phyloP scores from a whole-genome alignment of 2,888 invertebrate species.

The Poecilobothrus nobilitatus region DNA sequence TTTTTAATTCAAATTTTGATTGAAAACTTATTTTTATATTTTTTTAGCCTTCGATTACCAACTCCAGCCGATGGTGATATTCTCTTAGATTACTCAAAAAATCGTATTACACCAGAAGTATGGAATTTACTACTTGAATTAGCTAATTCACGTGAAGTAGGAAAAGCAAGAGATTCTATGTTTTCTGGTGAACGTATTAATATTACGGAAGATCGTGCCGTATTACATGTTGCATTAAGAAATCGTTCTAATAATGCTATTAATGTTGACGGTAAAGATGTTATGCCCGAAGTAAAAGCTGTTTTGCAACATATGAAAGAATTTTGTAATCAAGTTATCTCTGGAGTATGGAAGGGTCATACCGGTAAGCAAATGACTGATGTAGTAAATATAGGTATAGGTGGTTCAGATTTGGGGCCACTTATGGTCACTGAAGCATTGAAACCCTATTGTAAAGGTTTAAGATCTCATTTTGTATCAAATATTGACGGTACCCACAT shows the following conservation, averaged over 20 bases:
- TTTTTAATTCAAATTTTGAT: no score
- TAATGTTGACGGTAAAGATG: slow-evolving; percentile 75
- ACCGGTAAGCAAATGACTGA: slow-evolving; percentile 93
- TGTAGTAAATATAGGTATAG: slow-evolving; percentile 98
- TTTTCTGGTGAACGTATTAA: slow-evolving; percentile 92
- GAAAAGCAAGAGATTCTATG: slow-evolving; percentile 83
- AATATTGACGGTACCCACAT: slow-evolving; percentile 99
- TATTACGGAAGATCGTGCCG: slow-evolving; percentile 93
- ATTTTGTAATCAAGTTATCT: slow-evolving; percentile 71
- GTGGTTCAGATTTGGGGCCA: slow-evolving; percentile 97
- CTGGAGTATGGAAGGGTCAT: slow-evolving; percentile 64
- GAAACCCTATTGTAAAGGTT: slow-evolving; percentile 79
- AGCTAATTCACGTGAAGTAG: slow-evolving; percentile 74
- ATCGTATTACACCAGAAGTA: slow-evolving; percentile 73
- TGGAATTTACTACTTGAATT: slow-evolving; percentile 68
- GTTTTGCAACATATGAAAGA: slow-evolving; percentile 92
- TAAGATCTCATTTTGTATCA: slow-evolving; percentile 89
- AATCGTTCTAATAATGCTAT: slow-evolving; percentile 65
- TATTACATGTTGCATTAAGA: slow-evolving; percentile 88
- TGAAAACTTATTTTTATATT: no score
- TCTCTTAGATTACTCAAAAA: slow-evolving; percentile 94
- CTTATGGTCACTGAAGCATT: slow-evolving; percentile 98
- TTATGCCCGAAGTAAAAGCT: slow-evolving; percentile 84
- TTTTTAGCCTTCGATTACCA: slow-evolving; percentile 57
- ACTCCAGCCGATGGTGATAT: slow-evolving; percentile 85